These are phyloP conservation scores for Penaeus indicus DNA, from an alignment of 1,140 invertebrate genomes.

Conservation along the genomic window DNA sequence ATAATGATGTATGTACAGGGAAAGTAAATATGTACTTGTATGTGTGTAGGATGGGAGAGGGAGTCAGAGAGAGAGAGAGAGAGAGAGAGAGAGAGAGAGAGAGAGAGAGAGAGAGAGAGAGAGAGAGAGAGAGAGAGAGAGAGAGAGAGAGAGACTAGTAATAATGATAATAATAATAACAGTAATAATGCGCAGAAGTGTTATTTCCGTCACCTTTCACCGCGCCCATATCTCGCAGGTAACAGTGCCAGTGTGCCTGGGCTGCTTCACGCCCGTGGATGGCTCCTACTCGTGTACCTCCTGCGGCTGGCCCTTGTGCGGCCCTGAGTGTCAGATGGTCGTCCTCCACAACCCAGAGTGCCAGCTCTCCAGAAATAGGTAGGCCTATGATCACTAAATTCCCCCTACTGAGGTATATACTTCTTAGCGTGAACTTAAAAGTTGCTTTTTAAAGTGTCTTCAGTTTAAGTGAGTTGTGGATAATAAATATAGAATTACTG, in stretches of 20 bases:
- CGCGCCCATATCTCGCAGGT: constrained; percentile 7
- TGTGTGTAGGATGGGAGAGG: no score
- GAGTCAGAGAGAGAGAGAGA: no score
- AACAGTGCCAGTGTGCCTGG: constrained; percentile 75
- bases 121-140: no score
- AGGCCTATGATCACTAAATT: background rate
- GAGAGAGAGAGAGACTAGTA: no score
- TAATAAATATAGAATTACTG: no score
- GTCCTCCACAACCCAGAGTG: constrained; percentile 67
- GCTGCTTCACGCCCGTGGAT: constrained; percentile 71
- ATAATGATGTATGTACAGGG: no score
- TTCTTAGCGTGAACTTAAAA: background rate
- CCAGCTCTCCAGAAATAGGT: constrained; percentile 65
- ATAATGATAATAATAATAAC: no score
- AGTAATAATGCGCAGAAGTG: background rate
- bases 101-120: no score
- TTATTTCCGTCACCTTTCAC: background rate
- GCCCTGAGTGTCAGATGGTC: constrained; percentile 38
- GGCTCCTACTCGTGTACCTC: constrained; percentile 72
- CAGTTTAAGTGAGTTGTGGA: no score
- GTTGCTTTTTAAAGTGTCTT: background rate
- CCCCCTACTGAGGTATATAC: background rate
- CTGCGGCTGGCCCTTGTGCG: constrained; percentile 69
- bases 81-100: no score
- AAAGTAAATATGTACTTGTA: no score